phyloP scores from a whole-genome alignment of 1,140 invertebrate genomes.

The Hypothenemus hampei region DNA sequence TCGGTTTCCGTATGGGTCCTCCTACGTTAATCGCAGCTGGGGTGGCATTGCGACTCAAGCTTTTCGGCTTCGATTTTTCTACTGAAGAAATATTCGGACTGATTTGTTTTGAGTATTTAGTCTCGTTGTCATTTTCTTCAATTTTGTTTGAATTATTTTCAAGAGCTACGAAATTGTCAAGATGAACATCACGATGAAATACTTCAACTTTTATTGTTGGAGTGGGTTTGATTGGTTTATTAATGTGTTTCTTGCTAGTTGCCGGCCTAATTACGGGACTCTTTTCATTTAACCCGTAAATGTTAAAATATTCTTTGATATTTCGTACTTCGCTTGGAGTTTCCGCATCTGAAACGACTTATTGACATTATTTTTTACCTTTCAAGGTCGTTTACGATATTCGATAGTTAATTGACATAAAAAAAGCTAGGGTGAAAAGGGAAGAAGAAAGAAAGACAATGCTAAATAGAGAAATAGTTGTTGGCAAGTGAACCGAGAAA shows the following conservation, averaged over 20 bases:
- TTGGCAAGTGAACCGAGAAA: too few species aligned
- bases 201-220: constrained; percentile 18
- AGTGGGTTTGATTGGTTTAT: neutral
- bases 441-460: neutral
- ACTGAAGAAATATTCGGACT: neutral
- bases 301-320: constrained; percentile 20
- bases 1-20: constrained; percentile 3
- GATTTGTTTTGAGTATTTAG: neutral
- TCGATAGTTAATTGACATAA: too few species aligned
- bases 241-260: neutral
- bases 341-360: neutral
- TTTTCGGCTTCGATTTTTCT: neutral
- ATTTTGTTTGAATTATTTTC: neutral
- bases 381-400: too few species aligned
- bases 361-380: neutral
- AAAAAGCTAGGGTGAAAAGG: too few species aligned
- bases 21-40: constrained; percentile 9
- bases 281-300: constrained; percentile 3
- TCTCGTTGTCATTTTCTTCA: neutral
- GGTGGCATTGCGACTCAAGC: constrained; percentile 1
- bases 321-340: constrained; percentile 17
- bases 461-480: neutral
- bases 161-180: neutral
- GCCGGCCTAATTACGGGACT: constrained; percentile 11
- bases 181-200: neutral